Conservation (phyloP, 2,797 vertebrate species). For the Brachyrhaphis roseni region DNA sequence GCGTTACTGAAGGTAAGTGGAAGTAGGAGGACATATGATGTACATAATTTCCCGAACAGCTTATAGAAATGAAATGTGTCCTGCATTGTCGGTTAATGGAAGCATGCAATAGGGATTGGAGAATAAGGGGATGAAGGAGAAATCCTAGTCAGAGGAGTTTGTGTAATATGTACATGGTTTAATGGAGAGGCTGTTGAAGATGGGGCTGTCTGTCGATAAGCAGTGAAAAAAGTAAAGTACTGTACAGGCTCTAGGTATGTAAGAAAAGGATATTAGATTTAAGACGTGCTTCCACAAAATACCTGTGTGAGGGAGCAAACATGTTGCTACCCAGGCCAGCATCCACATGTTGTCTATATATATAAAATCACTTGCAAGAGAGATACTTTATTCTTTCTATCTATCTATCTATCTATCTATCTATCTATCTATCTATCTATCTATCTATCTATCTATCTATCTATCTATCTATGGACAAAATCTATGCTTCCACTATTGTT, state of each 20-base stretch:
- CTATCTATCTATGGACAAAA: neutral
- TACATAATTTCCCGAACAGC: slow-evolving; percentile 3
- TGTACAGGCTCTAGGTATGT: neutral
- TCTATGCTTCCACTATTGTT: neutral
- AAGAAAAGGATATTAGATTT: neutral
- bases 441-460: neutral
- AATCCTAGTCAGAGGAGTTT: neutral
- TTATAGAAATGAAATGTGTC: neutral
- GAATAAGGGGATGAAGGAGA: neutral
- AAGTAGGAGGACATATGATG: neutral
- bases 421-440: neutral
- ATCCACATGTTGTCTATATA: neutral
- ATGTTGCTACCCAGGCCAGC: neutral
- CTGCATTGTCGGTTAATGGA: neutral
- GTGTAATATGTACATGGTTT: neutral
- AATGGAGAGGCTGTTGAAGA: neutral
- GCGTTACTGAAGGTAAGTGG: slow-evolving; percentile 38
- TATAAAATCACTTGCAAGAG: neutral
- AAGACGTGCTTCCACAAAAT: neutral
- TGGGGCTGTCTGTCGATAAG: neutral
- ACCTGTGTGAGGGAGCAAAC: neutral
- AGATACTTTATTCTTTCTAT: neutral
- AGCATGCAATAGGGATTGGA: neutral
- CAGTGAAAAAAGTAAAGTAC: neutral
- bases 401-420: neutral